phyloP scores from a whole-genome alignment of 2,797 vertebrate species.

The Odontamblyopus rebecca region DNA sequence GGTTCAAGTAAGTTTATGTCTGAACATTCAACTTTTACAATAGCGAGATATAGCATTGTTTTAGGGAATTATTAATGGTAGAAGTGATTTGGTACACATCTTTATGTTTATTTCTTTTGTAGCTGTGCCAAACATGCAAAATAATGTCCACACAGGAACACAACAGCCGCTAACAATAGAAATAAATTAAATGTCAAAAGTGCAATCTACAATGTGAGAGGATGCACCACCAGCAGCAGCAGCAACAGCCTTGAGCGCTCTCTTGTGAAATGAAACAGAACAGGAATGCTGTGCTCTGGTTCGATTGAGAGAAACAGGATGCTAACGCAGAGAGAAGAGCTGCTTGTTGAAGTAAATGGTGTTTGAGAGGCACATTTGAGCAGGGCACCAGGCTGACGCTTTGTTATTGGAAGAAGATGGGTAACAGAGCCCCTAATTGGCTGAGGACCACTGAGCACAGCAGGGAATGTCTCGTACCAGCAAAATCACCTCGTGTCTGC shows the following conservation, averaged over 20 bases:
- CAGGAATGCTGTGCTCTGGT: slow-evolving; percentile 1
- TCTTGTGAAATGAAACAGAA: slow-evolving; percentile 18
- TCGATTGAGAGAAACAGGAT: slow-evolving; percentile 1
- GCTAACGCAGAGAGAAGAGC: slow-evolving; percentile 6
- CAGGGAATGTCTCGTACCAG: slow-evolving; percentile 32
- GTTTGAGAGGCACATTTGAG: slow-evolving; percentile 13
- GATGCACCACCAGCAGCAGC: neutral
- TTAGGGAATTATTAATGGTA: neutral
- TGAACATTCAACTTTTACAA: too few species aligned
- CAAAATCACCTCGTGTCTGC: slow-evolving; percentile 31
- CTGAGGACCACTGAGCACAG: slow-evolving; percentile 49
- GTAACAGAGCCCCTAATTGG: slow-evolving; percentile 60
- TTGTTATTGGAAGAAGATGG: slow-evolving; percentile 39
- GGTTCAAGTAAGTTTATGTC: too few species aligned
- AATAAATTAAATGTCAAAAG: neutral
- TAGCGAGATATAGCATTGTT: neutral
- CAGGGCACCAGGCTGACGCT: slow-evolving; percentile 26
- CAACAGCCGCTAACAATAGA: neutral
- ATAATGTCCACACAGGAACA: neutral
- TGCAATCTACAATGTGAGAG: neutral
- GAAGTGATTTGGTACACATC: neutral
- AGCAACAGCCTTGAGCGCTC: slow-evolving; percentile 1
- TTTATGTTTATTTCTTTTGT: neutral
- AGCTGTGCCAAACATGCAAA: neutral
- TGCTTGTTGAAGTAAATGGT: slow-evolving; percentile 12